Conservation (phyloP, 2,113 vertebrate genomes). For the Ornithorhynchus anatinus region DNA sequence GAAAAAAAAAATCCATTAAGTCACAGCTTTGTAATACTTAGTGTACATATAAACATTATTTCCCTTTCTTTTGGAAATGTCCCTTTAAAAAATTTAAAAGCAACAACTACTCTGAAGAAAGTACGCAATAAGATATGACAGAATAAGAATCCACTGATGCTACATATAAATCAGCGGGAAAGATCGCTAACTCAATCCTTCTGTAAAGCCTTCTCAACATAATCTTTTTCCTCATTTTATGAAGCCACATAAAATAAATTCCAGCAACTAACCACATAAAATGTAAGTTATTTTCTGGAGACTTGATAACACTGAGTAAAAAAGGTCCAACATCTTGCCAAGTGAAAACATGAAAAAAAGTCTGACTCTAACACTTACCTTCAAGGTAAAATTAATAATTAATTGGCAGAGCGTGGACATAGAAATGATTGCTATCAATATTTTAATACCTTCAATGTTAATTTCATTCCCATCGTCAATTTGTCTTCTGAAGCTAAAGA, state of each 20-base stretch:
- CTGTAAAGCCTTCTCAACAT: background rate
- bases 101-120: background rate
- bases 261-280: slow-evolving; percentile 38
- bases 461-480: slow-evolving; percentile 68
- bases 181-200: background rate
- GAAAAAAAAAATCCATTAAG: background rate
- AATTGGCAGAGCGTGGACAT: slow-evolving; percentile 82
- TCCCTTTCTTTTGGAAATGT: background rate
- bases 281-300: slow-evolving; percentile 50
- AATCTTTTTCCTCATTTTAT: slow-evolving; percentile 11
- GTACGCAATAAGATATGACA: background rate
- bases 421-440: slow-evolving; percentile 91
- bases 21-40: background rate
- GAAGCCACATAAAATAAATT: slow-evolving; percentile 57
- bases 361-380: slow-evolving; percentile 82
- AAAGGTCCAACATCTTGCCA: slow-evolving; percentile 65
- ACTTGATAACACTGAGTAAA: slow-evolving; percentile 50
- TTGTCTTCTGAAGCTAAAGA: slow-evolving; percentile 51
- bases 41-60: background rate
- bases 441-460: slow-evolving; percentile 80
- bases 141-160: background rate
- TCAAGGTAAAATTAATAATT: slow-evolving; percentile 94
- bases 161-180: background rate
- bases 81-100: background rate
- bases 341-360: slow-evolving; percentile 69